A percentile compares a stretch with the other conserved stretches of the same genome.
phyloP scores from a whole-genome alignment of 1,140 invertebrate species.

The Archegozetes longisetosus region DNA sequence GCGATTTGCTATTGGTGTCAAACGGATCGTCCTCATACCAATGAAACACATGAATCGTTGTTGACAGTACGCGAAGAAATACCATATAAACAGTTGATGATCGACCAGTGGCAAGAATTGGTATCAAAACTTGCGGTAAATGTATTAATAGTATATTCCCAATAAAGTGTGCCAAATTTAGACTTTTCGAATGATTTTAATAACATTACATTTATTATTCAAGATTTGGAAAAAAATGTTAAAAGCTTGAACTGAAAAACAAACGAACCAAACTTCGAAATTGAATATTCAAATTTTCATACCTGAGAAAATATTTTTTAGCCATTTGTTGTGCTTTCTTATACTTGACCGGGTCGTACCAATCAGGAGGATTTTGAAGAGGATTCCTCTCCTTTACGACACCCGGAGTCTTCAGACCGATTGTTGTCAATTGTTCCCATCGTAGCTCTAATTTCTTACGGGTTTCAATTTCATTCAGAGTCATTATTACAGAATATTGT shows the following conservation, averaged over 20 bases:
- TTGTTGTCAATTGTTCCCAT: background rate
- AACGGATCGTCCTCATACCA: constrained; percentile 16
- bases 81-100: constrained; percentile 7
- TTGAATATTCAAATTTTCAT: background rate
- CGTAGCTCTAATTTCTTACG: constrained; percentile 25
- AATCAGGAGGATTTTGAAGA: background rate
- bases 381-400: background rate
- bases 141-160: constrained; percentile 13
- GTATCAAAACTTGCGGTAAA: constrained; percentile 7
- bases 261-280: background rate
- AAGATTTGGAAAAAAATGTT: background rate
- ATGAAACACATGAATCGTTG: constrained; percentile 4
- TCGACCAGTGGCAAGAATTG: constrained; percentile 10
- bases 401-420: background rate
- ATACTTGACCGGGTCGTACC: constrained; percentile 8
- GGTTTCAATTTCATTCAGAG: background rate
- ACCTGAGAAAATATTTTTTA: constrained; percentile 11
- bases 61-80: constrained; percentile 13
- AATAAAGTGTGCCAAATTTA: constrained; percentile 17
- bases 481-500: too few species aligned
- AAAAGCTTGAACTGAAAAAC: background rate
- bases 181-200: background rate
- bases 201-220: background rate
- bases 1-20: background rate
- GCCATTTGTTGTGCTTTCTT: background rate